Base-by-base conservation (phyloP, 1,140 invertebrate genomes). In the Apocrypta bakeri region DNA sequence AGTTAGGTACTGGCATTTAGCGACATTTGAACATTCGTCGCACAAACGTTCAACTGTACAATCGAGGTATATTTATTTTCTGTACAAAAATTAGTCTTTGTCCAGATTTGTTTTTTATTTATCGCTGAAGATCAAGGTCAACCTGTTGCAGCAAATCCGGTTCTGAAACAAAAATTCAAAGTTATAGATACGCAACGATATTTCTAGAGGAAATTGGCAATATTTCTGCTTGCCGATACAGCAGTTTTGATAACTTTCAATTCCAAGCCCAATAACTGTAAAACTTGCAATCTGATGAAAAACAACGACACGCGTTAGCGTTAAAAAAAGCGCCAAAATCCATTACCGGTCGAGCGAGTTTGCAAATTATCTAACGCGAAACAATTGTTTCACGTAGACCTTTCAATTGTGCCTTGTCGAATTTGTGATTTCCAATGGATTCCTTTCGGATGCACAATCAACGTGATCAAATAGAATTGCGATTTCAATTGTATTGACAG, bases 91-190 rank as follows among this genome's bases (percentile, higher is more conserved):
- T 29, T 72, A 33, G 66, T 73, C 63, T 76, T 29, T 21, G 40
- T 48, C 42, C 25, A 76, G 27, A 0, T 14, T 63, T 31, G 71
- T n/a, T n/a, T n/a, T n/a, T n/a, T n/a, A 66, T 64, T 88, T 85
- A 91, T 48, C 89, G 89, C 7, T 56, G 48, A 56, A 90, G 81
- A 79, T 92, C 91, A 79, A 92, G 88, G 80, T 92, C 91, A n/a
- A 92, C 90, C 85, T 90, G 89, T 40, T 91, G 90, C 84, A 92
- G 83, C 27, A 92, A 87, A 87, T 92, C 91, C 75, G 91, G 90
- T 71, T 92, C 91, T 92, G 88, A 84, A 91, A 92, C 83, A 88
- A 77, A 86, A 61, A 87, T 11, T 37, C 75, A 72, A 75, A 64
- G 21, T 24, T 9, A 40, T 33, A 12, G n/a, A n/a, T n/a, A 31